phyloP scores from a whole-genome alignment of 1,140 invertebrate genomes.

The Limonius californicus region DNA sequence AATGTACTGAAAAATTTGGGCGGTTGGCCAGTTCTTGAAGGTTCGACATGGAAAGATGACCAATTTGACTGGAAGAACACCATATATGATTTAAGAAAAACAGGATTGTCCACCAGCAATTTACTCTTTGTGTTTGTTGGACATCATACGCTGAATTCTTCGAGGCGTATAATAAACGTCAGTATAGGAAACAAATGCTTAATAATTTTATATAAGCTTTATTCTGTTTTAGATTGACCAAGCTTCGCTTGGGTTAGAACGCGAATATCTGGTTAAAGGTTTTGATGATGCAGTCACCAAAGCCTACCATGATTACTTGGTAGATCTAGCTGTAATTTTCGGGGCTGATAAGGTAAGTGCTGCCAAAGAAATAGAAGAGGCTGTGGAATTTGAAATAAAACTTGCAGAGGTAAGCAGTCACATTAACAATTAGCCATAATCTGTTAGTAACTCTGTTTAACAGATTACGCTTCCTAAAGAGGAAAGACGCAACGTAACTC shows the following conservation, averaged over 20 bases:
- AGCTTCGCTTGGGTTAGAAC: constrained; percentile 78
- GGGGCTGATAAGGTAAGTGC: constrained; percentile 73
- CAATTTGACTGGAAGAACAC: constrained; percentile 71
- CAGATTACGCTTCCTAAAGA: background rate
- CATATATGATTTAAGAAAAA: constrained; percentile 72
- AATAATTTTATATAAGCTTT: too few relatives aligned
- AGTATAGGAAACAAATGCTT: too few relatives aligned
- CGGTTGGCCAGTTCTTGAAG: constrained; percentile 86
- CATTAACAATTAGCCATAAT: too few relatives aligned
- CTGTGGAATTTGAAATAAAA: constrained; percentile 88
- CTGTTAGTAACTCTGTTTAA: too few relatives aligned
- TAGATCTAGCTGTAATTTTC: constrained; percentile 81
- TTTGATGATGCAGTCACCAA: constrained; percentile 68
- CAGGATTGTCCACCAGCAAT: constrained; percentile 85
- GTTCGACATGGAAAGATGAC: constrained; percentile 67
- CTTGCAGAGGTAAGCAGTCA: constrained; percentile 81
- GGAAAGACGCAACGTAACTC: constrained; percentile 1
- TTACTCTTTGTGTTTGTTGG: constrained; percentile 88
- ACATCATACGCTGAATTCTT: constrained; percentile 86
- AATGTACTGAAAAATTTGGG: constrained; percentile 71
- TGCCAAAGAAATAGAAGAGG: constrained; percentile 69
- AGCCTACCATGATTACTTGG: constrained; percentile 80
- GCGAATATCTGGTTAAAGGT: constrained; percentile 87
- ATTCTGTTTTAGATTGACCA: constrained; percentile 80
- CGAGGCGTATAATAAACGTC: constrained; percentile 80